These are phyloP conservation scores for Ophion ellenae DNA, from an alignment of 2,888 invertebrate genomes.

Conservation along the genomic window DNA sequence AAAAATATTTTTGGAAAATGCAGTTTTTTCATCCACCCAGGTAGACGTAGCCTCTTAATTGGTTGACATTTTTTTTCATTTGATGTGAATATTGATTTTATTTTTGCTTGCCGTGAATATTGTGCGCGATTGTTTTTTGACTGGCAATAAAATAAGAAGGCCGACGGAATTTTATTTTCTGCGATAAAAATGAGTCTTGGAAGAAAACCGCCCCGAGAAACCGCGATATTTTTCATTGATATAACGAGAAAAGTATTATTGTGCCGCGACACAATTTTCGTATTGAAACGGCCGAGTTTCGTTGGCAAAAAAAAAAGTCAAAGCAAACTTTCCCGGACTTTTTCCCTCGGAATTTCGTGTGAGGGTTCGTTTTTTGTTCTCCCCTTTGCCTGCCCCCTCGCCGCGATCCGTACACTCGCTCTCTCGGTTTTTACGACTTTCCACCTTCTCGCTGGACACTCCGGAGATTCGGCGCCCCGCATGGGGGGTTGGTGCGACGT, in stretches of 20 bases:
- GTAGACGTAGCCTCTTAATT: no score
- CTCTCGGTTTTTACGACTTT: slow-evolving; percentile 38
- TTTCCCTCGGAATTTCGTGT: not conserved
- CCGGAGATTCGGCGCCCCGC: slow-evolving; percentile 38
- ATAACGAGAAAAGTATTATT: not conserved
- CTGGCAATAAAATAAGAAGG: no score
- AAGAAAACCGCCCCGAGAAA: not conserved
- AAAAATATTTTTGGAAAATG: no score
- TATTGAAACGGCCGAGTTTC: not conserved
- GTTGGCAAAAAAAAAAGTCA: slow-evolving; percentile 4
- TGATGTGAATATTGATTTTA: no score
- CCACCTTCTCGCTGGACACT: slow-evolving; percentile 34
- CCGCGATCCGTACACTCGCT: slow-evolving; percentile 2
- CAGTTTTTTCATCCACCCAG: no score
- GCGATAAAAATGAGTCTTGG: not conserved
- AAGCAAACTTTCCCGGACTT: slow-evolving; percentile 2
- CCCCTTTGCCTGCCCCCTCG: not conserved
- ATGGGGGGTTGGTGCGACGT: slow-evolving; percentile 41
- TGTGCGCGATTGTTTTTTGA: no score
- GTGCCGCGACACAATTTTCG: not conserved
- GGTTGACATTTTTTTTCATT: no score
- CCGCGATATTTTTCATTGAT: not conserved
- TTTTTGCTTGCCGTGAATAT: no score
- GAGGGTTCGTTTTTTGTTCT: not conserved
- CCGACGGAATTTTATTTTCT: not conserved